These are phyloP conservation scores for Coleophora deauratella DNA, from an alignment of 2,888 invertebrate species.

Conservation along the genomic window DNA sequence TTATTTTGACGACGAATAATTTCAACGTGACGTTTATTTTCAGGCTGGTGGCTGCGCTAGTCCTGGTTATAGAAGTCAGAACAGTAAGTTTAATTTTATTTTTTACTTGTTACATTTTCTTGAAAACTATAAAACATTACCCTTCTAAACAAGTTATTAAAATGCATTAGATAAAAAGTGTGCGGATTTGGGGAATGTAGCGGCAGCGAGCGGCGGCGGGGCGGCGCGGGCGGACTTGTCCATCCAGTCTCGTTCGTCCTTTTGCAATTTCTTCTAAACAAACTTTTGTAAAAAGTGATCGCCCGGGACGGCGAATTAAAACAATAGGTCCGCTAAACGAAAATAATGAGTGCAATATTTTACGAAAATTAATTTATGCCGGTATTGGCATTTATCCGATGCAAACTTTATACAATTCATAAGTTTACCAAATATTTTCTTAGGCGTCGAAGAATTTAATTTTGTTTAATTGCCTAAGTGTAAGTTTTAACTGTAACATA, in stretches of 20 bases:
- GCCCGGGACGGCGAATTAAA: too few species aligned
- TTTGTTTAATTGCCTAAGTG: too few species aligned
- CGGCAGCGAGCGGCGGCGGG: constrained; percentile 20
- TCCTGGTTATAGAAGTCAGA: constrained; percentile 46
- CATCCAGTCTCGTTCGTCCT: constrained; percentile 49
- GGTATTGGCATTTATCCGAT: too few species aligned
- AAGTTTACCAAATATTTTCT: too few species aligned
- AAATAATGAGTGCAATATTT: too few species aligned
- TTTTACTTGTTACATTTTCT: constrained; percentile 7
- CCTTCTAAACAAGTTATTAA: constrained; percentile 19
- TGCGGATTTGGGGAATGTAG: constrained; percentile 41
- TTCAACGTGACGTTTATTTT: constrained; percentile 11
- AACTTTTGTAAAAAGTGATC: constrained; percentile 21
- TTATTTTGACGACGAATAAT: too few species aligned
- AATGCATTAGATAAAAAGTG: constrained; percentile 29
- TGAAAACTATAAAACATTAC: background rate
- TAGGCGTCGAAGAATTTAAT: too few species aligned
- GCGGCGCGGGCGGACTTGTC: constrained; percentile 29
- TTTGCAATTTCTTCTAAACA: constrained; percentile 60
- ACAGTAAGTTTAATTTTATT: constrained; percentile 42
- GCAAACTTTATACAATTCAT: too few species aligned
- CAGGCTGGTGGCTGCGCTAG: constrained; percentile 61
- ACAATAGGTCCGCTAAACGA: too few species aligned
- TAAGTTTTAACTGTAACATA: too few species aligned
- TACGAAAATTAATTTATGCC: too few species aligned